phyloP scores from a whole-genome alignment of 2,113 vertebrate species.

The Microtus oregoni region DNA sequence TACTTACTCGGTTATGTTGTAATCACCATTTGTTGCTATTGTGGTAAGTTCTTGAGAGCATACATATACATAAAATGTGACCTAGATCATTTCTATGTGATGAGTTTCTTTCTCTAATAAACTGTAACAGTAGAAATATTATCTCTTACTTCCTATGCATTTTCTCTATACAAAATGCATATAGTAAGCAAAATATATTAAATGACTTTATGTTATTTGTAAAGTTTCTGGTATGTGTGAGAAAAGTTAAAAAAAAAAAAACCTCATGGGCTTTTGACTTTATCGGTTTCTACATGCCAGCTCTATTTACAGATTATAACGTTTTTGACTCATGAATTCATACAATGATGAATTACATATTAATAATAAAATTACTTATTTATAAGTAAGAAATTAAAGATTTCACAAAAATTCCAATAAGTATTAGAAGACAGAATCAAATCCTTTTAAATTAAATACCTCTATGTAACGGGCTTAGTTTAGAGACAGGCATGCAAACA shows the following conservation, averaged over 20 bases:
- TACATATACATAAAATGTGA: background rate
- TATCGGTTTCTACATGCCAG: background rate
- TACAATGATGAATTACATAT: background rate
- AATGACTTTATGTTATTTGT: background rate
- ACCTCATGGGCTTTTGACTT: background rate
- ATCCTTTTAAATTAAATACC: conserved; percentile 3
- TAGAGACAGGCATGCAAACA: background rate
- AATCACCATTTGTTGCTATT: too few species aligned
- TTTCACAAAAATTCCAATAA: background rate
- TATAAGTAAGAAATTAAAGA: background rate
- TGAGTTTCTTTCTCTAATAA: background rate
- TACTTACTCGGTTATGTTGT: background rate
- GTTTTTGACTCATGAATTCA: background rate
- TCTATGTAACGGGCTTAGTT: background rate
- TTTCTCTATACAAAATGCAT: background rate
- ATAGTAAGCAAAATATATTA: background rate
- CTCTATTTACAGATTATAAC: background rate
- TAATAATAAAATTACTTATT: background rate
- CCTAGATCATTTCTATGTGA: background rate
- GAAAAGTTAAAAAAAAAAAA: too few species aligned
- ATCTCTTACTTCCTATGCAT: background rate
- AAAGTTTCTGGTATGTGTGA: background rate
- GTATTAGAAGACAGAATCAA: background rate
- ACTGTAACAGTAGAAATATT: background rate
- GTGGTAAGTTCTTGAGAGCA: too few species aligned